Evolutionary conservation across 2,888 invertebrate genomes (phyloP), one percentile per base, ranked within the genome.

Genomic region (Sarcophaga caerulescens): DNA sequence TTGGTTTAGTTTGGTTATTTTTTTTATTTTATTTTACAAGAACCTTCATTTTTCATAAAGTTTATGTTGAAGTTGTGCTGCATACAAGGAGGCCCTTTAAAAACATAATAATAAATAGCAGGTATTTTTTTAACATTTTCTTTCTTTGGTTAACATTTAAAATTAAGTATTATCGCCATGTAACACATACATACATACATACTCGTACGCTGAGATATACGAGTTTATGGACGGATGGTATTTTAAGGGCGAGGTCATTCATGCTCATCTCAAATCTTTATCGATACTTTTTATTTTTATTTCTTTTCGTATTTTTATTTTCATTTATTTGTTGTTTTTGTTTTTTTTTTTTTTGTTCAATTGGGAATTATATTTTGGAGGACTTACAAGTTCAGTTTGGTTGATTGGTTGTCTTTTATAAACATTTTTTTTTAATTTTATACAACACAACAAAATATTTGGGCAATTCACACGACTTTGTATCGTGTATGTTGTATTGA

Each of bases 181-280:
- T 35, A 35, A 35, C 35, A 35, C 35, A 35, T 35, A 35, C 35
- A 6, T 35, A 35, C 35, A 35, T 6, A 35, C 35, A 35, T 35
- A n/a, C n/a, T n/a, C n/a, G n/a, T n/a, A 35, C 1, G 35, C 2
- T 47, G 14, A 14, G 47, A 10, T 17, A 17, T 52, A 52, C 52
- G 1, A 52, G 14, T 14, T 12, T 52, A 17, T 12, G 17, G 59
- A 65, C 57, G 62, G 65, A 45, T 45, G 60, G 52, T 74, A 62
- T 81, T 82, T 82, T 65, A 82, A 82, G 81, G 81, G 81, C 76
- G 76, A 82, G 81, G 76, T 81, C 65, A 63, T 76, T 70, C 47
- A 45, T 65, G 70, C n/a, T 65, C 47, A 59, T 47, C 45, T 71
- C 10, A 35, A 35, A 35, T 35, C 35, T 35, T 35, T 35, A 35